Evolutionary conservation across 2,797 vertebrate species (phyloP).

Genomic region (Spatula clypeata): DNA sequence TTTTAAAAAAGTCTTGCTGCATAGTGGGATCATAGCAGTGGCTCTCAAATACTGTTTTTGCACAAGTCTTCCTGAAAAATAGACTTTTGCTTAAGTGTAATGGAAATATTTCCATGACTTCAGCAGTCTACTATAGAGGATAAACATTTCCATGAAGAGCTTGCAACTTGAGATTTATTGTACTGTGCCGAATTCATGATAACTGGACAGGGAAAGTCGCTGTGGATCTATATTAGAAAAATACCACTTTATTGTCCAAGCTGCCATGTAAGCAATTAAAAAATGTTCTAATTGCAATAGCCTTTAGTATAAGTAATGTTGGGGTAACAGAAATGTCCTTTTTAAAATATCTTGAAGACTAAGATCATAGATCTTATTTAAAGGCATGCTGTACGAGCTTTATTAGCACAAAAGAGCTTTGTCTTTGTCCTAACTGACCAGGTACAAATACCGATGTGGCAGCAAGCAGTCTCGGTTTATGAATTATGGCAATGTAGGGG

Average conservation of each 20-base stretch:
- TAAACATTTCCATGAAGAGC: conserved; percentile 44
- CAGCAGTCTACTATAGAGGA: conserved; percentile 27
- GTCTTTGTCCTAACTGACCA: conserved; percentile 41
- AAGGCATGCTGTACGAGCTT: neutral
- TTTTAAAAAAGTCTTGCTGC: neutral
- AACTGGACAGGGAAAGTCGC: neutral
- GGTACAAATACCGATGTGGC: conserved; percentile 18
- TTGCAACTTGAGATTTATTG: conserved; percentile 18
- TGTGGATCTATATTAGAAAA: neutral
- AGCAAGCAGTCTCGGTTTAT: neutral
- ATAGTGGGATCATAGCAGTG: neutral
- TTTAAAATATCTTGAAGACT: neutral
- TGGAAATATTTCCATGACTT: conserved; percentile 58
- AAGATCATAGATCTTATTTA: neutral
- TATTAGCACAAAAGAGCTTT: conserved; percentile 31
- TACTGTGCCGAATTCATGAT: neutral
- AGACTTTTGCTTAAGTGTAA: conserved; percentile 20
- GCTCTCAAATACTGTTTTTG: conserved; percentile 1
- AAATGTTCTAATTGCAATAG: conserved; percentile 30
- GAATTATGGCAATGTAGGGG: conserved; percentile 49
- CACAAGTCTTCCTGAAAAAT: neutral
- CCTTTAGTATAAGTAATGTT: conserved; percentile 19
- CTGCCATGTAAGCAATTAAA: conserved; percentile 4
- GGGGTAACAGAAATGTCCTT: neutral
- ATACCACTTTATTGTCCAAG: conserved; percentile 9